Evolutionary conservation across 2,888 invertebrate genomes (phyloP).

Genomic region (Agrenia bidenticulata): DNA sequence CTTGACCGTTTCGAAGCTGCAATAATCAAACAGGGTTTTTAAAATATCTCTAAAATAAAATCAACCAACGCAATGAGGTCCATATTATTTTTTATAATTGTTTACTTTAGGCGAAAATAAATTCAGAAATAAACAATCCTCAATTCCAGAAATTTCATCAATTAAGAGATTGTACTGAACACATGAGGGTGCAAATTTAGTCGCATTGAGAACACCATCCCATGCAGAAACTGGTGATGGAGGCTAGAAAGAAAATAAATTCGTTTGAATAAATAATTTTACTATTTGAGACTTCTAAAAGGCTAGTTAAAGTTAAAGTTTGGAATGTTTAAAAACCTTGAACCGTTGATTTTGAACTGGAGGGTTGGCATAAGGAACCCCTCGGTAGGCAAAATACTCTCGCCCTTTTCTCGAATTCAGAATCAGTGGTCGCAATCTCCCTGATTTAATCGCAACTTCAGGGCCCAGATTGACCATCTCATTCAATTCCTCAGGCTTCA

Average conservation of each 20-base stretch:
- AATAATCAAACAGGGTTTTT: not conserved
- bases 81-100: too few species aligned
- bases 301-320: too few species aligned
- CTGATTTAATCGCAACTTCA: slow-evolving; percentile 32
- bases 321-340: not conserved
- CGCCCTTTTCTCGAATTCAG: slow-evolving; percentile 31
- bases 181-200: slow-evolving; percentile 41
- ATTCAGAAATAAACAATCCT: slow-evolving; percentile 23
- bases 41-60: not conserved
- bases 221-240: slow-evolving; percentile 40
- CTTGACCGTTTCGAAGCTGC: slow-evolving; percentile 15
- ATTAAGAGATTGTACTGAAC: slow-evolving; percentile 45
- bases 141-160: slow-evolving; percentile 34
- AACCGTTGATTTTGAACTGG: not conserved
- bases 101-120: slow-evolving; percentile 47
- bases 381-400: slow-evolving; percentile 45
- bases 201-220: slow-evolving; percentile 42
- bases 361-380: slow-evolving; percentile 43
- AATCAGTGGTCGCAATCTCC: slow-evolving; percentile 37
- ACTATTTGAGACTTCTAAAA: not conserved
- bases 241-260: slow-evolving; percentile 20
- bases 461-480: slow-evolving; percentile 29
- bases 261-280: not conserved
- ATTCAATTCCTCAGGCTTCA: not conserved
- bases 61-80: too few species aligned